A percentile compares a stretch with the other conserved stretches of the same genome.
These are phyloP conservation scores for Mus pahari DNA, from an alignment of 2,113 vertebrate species.

Conservation along the genomic window DNA sequence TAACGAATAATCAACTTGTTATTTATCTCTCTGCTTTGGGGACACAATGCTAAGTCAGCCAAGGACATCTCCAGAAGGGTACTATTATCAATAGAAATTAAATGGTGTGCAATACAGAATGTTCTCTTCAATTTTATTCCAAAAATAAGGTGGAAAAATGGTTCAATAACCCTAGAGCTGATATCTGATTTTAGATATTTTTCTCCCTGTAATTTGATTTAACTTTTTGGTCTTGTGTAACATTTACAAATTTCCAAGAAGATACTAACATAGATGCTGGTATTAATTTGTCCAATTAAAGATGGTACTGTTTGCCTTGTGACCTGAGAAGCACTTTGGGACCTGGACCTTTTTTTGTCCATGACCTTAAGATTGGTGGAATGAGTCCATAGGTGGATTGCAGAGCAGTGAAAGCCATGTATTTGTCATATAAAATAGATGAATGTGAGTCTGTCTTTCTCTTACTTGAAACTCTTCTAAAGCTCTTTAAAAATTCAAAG, in stretches of 20 bases:
- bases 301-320: conserved; percentile 35
- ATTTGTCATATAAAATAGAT: neutral
- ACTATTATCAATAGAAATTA: conserved; percentile 68
- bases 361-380: neutral
- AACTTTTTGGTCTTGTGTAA: conserved; percentile 56
- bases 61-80: conserved; percentile 66
- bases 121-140: conserved; percentile 65
- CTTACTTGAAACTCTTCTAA: conserved; percentile 25
- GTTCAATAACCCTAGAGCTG: conserved; percentile 55
- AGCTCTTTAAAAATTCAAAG: neutral
- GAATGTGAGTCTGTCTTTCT: neutral
- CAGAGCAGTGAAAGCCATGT: neutral
- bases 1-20: conserved; percentile 64
- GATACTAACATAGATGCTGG: conserved; percentile 46
- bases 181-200: conserved; percentile 60
- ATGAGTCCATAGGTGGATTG: neutral
- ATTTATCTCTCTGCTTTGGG: conserved; percentile 66
- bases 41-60: conserved; percentile 66
- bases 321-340: neutral
- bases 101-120: conserved; percentile 29
- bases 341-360: neutral
- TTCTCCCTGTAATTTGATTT: conserved; percentile 68
- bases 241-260: conserved; percentile 61
- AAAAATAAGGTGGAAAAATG: conserved; percentile 64
- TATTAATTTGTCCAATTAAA: conserved; percentile 54